phyloP scores from a whole-genome alignment of 1,140 invertebrate genomes.

The Eufriesea mexicana region DNA sequence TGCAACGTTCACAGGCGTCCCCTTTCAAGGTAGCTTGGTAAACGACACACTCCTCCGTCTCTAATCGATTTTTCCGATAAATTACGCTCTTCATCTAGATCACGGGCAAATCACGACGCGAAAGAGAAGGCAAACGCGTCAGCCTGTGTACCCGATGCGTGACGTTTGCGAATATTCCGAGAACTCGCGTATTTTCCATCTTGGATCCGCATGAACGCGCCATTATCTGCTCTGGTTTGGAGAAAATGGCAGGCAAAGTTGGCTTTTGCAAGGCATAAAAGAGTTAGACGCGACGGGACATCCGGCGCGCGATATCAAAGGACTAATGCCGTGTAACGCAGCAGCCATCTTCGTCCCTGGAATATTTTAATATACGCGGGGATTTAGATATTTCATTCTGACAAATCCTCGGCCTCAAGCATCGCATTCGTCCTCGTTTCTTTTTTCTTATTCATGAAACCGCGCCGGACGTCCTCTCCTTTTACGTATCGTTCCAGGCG shows the following conservation, averaged over 20 bases:
- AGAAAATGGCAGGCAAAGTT: neutral
- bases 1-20: neutral
- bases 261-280: neutral
- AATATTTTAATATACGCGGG: constrained; percentile 44
- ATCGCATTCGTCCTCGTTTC: constrained; percentile 27
- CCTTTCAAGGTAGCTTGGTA: too few species aligned
- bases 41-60: neutral
- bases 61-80: too few species aligned
- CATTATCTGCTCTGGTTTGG: constrained; percentile 7
- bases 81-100: too few species aligned
- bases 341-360: neutral
- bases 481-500: constrained; percentile 5
- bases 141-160: too few species aligned
- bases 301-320: constrained; percentile 1
- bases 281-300: neutral
- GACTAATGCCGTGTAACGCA: constrained; percentile 14
- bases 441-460: constrained; percentile 29
- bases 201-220: neutral
- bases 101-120: neutral
- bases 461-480: constrained; percentile 1
- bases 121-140: neutral
- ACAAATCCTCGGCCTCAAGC: constrained; percentile 26
- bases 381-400: constrained; percentile 46
- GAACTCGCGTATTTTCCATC: too few species aligned
- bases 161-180: neutral